Evolutionary conservation across 2,888 invertebrate genomes (phyloP).

Genomic region (Deilephila porcellus): DNA sequence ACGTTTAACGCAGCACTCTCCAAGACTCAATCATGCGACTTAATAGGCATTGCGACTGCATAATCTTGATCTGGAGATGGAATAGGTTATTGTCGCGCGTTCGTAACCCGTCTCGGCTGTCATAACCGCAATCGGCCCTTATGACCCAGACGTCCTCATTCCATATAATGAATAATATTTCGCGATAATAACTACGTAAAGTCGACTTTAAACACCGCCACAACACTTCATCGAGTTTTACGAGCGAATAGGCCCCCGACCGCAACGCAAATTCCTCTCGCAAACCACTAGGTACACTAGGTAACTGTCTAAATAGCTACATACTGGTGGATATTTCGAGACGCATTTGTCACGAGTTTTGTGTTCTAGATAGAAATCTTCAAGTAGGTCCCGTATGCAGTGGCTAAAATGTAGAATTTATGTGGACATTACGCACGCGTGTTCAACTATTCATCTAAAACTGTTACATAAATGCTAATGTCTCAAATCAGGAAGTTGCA

Average conservation of each 20-base stretch:
- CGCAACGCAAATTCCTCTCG: constrained; percentile 46
- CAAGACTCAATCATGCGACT: constrained; percentile 10
- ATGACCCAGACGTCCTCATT: constrained; percentile 62
- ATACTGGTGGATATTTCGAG: constrained; percentile 24
- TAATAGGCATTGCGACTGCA: neutral
- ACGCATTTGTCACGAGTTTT: constrained; percentile 26
- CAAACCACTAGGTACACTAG: constrained; percentile 34
- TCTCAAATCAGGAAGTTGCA: constrained; percentile 3
- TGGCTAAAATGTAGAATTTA: constrained; percentile 13
- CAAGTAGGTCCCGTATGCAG: neutral
- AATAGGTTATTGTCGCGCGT: constrained; percentile 27
- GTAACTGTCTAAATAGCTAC: constrained; percentile 27
- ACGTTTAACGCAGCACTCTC: neutral
- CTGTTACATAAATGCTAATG: neutral
- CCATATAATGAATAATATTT: constrained; percentile 62
- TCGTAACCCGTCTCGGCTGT: constrained; percentile 35
- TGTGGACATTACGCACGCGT: constrained; percentile 1
- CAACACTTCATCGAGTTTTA: constrained; percentile 54
- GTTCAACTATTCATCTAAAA: neutral
- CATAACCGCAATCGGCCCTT: constrained; percentile 49
- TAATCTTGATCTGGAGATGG: constrained; percentile 28
- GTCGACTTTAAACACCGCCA: constrained; percentile 44
- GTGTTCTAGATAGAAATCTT: constrained; percentile 22
- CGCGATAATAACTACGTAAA: constrained; percentile 54
- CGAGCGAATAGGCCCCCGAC: constrained; percentile 49